phyloP scores from a whole-genome alignment of 2,113 vertebrate species.

The Macheiramphus alcinus region DNA sequence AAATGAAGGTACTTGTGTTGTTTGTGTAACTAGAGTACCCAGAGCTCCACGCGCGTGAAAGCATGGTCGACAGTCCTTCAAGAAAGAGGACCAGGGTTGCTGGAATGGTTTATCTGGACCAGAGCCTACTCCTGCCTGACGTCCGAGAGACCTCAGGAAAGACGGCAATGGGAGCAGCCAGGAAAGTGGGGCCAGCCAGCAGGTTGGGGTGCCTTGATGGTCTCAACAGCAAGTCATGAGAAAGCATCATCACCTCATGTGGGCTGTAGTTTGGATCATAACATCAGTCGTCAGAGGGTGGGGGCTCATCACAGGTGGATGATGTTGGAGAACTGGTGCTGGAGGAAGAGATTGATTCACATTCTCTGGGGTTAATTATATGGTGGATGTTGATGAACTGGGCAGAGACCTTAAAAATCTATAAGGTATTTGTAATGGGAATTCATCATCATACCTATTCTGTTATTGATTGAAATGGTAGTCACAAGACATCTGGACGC shows the following conservation, averaged over 20 bases:
- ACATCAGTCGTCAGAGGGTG: background rate
- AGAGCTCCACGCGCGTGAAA: background rate
- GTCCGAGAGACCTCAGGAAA: background rate
- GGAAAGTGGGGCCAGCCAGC: background rate
- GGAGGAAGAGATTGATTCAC: background rate
- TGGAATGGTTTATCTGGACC: background rate
- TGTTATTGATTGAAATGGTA: background rate
- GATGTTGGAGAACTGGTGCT: background rate
- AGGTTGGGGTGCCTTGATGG: rapidly evolving
- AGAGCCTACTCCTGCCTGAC: background rate
- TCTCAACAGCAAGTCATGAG: background rate
- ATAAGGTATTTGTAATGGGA: background rate
- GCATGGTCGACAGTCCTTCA: background rate
- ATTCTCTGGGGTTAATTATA: background rate
- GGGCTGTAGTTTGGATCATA: background rate
- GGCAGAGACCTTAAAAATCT: background rate
- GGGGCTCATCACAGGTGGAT: rapidly evolving
- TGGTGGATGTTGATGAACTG: background rate
- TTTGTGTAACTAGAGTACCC: background rate
- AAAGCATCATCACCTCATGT: rapidly evolving
- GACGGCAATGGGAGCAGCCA: background rate
- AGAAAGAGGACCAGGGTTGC: background rate
- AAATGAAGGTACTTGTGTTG: background rate
- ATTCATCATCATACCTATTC: background rate
- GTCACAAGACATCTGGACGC: background rate